Conservation (phyloP, 2,797 vertebrate genomes). For the Acipenser ruthenus region DNA sequence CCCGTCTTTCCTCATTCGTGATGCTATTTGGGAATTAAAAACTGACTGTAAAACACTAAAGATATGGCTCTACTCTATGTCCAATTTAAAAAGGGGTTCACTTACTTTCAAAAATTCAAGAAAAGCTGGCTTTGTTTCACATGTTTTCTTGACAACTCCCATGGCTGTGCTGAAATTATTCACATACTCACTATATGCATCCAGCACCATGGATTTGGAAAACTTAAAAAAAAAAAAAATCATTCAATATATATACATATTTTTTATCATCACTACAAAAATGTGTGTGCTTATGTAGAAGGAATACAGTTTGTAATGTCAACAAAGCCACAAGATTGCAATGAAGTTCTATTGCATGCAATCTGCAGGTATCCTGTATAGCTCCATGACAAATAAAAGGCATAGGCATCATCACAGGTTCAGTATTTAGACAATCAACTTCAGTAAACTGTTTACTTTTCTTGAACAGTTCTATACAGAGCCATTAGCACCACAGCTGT, state of each 20-base stretch:
- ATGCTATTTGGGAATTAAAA: no score
- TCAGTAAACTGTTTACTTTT: constrained; percentile 67
- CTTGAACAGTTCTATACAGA: no score
- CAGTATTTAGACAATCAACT: constrained; percentile 85
- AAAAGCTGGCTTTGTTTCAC: constrained; percentile 81
- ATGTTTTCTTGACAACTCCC: constrained; percentile 83
- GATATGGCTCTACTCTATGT: no score
- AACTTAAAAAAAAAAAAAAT: constrained; percentile 59
- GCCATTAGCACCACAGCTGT: no score
- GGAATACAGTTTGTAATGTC: constrained; percentile 4
- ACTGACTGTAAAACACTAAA: no score
- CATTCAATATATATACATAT: no score
- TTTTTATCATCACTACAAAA: no score
- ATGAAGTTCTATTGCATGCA: no score
- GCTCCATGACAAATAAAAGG: constrained; percentile 31
- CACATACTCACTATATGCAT: constrained; percentile 93
- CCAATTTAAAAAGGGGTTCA: not conserved
- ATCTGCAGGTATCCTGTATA: no score
- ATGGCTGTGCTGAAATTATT: constrained; percentile 95
- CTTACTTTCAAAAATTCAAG: constrained; percentile 91
- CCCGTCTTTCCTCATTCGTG: no score
- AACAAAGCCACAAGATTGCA: no score
- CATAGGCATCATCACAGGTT: constrained; percentile 78
- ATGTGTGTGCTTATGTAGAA: not conserved
- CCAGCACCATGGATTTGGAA: constrained; percentile 96